Conservation (phyloP, 2,797 vertebrate species). For the Scolopax bukidnonensis region DNA sequence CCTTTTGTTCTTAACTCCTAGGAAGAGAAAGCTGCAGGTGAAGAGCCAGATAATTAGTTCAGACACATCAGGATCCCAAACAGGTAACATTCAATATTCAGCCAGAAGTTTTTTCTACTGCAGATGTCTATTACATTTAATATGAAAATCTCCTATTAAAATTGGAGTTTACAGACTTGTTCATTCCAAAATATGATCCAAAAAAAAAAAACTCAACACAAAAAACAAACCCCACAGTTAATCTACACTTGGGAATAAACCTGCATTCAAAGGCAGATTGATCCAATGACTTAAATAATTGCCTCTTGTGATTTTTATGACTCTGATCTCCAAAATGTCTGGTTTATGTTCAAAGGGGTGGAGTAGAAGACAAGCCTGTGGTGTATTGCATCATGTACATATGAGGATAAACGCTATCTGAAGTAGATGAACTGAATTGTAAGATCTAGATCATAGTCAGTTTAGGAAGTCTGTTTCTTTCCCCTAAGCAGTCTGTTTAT, state of each 20-base stretch:
- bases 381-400: slow-evolving; percentile 8
- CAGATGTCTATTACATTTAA: not conserved
- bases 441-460: slow-evolving; percentile 25
- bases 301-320: not conserved
- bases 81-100: not conserved
- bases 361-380: not conserved
- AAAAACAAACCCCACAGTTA: not conserved
- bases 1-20: not conserved
- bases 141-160: not conserved
- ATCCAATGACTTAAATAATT: slow-evolving; percentile 4
- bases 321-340: slow-evolving; percentile 27
- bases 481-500: slow-evolving; percentile 40
- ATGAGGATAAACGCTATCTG: not conserved
- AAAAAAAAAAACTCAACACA: not conserved
- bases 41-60: not conserved
- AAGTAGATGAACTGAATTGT: slow-evolving; percentile 20
- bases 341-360: slow-evolving; percentile 41
- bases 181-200: not conserved
- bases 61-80: not conserved
- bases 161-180: not conserved
- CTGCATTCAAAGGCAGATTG: not conserved
- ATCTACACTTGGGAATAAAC: not conserved
- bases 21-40: not conserved
- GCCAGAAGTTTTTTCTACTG: not conserved
- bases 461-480: slow-evolving; percentile 30